Evolutionary conservation across 2,888 invertebrate species (phyloP).

Genomic region (Ptychoptera albimana): DNA sequence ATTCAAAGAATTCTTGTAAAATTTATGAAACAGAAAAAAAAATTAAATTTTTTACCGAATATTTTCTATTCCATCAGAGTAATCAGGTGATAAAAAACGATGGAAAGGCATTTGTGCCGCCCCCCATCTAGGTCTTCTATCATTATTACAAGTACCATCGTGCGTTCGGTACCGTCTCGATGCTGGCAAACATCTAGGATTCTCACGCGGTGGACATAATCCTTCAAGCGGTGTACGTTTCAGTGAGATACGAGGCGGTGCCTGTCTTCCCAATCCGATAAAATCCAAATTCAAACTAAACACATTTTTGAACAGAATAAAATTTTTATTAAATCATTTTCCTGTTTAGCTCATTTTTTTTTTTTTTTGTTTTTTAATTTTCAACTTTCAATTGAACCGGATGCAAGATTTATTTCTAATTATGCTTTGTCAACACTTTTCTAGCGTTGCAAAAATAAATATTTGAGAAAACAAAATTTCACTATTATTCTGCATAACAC

Average conservation of each 20-base stretch:
- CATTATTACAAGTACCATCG: conserved; percentile 83
- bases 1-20: conserved; percentile 25
- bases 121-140: conserved; percentile 59
- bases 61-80: conserved; percentile 53
- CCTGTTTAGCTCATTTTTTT: too few relatives aligned
- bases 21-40: neutral
- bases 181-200: conserved; percentile 52
- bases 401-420: too few relatives aligned
- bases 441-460: too few relatives aligned
- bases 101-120: conserved; percentile 69
- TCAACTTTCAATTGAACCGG: too few relatives aligned
- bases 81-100: conserved; percentile 63
- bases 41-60: conserved; percentile 14
- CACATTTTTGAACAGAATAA: too few relatives aligned
- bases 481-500: too few relatives aligned
- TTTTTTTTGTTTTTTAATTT: too few relatives aligned
- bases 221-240: conserved; percentile 28
- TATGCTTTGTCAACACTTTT: too few relatives aligned
- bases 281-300: conserved; percentile 23
- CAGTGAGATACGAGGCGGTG: conserved; percentile 24
- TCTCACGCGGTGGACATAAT: conserved; percentile 47
- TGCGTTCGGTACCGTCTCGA: conserved; percentile 62
- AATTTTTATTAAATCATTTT: too few relatives aligned
- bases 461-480: too few relatives aligned
- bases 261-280: conserved; percentile 24